Base-by-base conservation (phyloP, 2,113 vertebrate genomes). In the Mixornis gularis region DNA sequence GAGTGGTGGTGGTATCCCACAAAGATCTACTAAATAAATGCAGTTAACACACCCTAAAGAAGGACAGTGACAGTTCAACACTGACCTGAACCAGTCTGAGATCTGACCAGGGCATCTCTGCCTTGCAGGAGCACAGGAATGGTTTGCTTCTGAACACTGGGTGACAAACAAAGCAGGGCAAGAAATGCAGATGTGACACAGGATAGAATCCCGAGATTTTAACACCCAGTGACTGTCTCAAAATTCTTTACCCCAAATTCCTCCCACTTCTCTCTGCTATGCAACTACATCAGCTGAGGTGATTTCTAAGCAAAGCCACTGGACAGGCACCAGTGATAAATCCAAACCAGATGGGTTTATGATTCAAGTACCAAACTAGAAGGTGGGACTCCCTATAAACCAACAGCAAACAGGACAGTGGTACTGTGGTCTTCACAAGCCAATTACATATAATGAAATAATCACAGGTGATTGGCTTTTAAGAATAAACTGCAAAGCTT, bases 41-140 rank as follows among this genome's bases (percentile, higher is more conserved):
- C 32, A 62, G 12, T 24, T 53, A 76, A 51, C 10, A 71, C 2
- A 12, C 7, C 51, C 12, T 10, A 19, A 24, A 66, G 48, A 78
- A 69, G 32, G 48, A 60, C 24, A 44, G 16, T 7, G 30, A 19
- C 4, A 90, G 62, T 10, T 20, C 52, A 59, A 9, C 4, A 92
- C 98, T 95, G 86, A 99, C 99, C 99, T 97, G 99, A 99, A 36
- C 99, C 99, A 0, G 99, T 99, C 96, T 99, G 99, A 44, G 99
- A 99, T 27, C 98, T 98, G 56, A 99, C 98, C 6, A 99, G 97
- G 8, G 98, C 98, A 69, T 99, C 99, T 94, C 90, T 98, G 65
- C 99, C 99, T 17, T 97, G 96, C 82, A 99, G 96, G 6, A 99
- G 96, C 20, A 91, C 97, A 2, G 99, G 99, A 73, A 99, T 98